Percentiles rank a stretch among this genome's conserved stretches.
phyloP scores from a whole-genome alignment of 2,888 invertebrate species.

The Ophioninae sp. region DNA sequence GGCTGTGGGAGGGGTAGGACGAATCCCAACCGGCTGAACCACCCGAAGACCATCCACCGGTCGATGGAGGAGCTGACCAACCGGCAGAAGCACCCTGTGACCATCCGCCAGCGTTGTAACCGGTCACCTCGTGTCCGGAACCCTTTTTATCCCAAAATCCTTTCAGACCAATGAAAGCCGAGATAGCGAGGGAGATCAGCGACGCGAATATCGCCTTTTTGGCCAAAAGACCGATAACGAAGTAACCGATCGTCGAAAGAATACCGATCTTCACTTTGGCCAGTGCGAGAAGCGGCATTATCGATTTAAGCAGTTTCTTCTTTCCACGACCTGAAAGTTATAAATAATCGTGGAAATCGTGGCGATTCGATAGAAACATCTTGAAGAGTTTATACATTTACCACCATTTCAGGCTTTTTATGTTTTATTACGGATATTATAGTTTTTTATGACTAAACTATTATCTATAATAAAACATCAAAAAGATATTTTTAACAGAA shows the following conservation, averaged over 20 bases:
- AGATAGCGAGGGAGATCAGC: constrained; percentile 84
- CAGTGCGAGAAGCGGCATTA: constrained; percentile 84
- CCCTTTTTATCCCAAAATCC: constrained; percentile 76
- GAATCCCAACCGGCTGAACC: constrained; percentile 74
- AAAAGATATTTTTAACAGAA: too few relatives aligned
- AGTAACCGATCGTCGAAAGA: constrained; percentile 83
- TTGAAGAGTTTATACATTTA: too few relatives aligned
- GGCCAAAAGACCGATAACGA: constrained; percentile 84
- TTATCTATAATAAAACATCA: too few relatives aligned
- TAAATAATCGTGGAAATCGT: background rate
- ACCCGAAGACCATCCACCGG: constrained; percentile 68
- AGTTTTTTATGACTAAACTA: too few relatives aligned
- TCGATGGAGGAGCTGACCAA: constrained; percentile 60
- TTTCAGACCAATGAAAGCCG: constrained; percentile 82
- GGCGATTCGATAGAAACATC: background rate
- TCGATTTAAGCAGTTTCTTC: constrained; percentile 83
- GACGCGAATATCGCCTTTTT: constrained; percentile 85
- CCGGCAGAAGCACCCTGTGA: constrained; percentile 68
- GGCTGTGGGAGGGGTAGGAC: constrained; percentile 71
- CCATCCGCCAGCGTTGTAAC: constrained; percentile 74
- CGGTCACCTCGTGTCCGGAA: constrained; percentile 75
- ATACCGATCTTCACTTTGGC: constrained; percentile 84
- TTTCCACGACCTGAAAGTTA: constrained; percentile 82
- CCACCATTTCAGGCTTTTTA: too few relatives aligned
- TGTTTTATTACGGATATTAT: too few relatives aligned